Conservation (phyloP, 2,797 vertebrate species). For the Pseudochromis fuscus region DNA sequence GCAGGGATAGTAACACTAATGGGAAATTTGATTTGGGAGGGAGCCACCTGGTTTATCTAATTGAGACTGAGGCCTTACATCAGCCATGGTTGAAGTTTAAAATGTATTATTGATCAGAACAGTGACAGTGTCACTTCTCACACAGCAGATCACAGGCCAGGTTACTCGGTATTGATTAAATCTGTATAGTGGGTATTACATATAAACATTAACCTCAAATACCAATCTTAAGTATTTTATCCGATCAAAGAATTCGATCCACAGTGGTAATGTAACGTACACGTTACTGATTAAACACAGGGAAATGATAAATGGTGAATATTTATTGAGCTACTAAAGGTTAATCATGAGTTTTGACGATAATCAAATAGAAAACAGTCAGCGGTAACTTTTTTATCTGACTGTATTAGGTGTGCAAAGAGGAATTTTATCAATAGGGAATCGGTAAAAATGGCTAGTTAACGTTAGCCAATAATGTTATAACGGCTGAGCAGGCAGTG, state of each 20-base stretch:
- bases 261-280: neutral
- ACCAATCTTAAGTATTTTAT: neutral
- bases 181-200: too few relatives aligned
- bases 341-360: accelerated
- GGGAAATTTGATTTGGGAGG: neutral
- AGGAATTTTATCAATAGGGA: conserved; percentile 13
- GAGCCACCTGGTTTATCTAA: neutral
- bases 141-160: too few relatives aligned
- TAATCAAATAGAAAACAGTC: accelerated
- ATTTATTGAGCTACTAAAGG: neutral
- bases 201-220: neutral
- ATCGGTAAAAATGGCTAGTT: conserved; percentile 51
- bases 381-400: neutral
- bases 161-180: too few relatives aligned
- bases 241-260: too few relatives aligned
- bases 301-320: neutral
- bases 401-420: neutral
- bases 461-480: conserved; percentile 57
- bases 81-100: neutral
- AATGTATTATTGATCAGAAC: neutral
- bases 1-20: neutral
- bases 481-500: conserved; percentile 17
- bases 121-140: neutral
- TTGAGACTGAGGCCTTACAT: neutral
- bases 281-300: conserved; percentile 14